Percentiles rank a stretch among this genome's conserved stretches.
These are phyloP conservation scores for Dasyprocta punctata DNA, from an alignment of 2,113 vertebrate genomes.

Conservation along the genomic window DNA sequence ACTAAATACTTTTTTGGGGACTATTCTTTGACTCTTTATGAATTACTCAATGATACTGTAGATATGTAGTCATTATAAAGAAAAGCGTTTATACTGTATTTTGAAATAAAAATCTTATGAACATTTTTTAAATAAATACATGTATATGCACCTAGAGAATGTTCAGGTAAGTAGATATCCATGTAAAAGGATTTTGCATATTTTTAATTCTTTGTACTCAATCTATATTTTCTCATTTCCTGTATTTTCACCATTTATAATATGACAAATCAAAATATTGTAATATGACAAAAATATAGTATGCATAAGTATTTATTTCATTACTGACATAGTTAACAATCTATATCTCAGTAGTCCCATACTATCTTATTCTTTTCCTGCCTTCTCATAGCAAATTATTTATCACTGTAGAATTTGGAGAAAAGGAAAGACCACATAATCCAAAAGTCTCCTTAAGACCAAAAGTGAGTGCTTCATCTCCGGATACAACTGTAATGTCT, in stretches of 20 bases:
- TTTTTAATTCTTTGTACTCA: neutral
- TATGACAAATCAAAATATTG: neutral
- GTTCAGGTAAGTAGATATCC: neutral
- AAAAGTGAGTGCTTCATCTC: neutral
- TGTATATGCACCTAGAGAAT: neutral
- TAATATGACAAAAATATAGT: neutral
- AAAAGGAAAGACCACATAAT: neutral
- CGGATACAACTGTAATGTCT: neutral
- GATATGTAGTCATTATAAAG: neutral
- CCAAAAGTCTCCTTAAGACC: neutral
- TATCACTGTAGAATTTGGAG: neutral
- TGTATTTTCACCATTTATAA: neutral
- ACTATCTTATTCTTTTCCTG: neutral
- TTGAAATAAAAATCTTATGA: constrained; percentile 21
- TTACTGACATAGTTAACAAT: neutral
- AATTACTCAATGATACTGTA: neutral
- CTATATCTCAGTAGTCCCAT: neutral
- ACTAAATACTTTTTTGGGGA: neutral
- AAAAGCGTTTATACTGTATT: neutral
- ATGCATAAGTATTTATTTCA: neutral
- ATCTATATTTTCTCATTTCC: neutral
- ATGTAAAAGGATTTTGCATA: neutral
- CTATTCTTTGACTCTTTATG: neutral
- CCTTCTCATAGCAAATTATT: neutral
- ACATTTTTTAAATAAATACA: neutral